These are phyloP conservation scores for Corythornis madagascariensis DNA, from an alignment of 2,113 vertebrate genomes.

Conservation along the genomic window DNA sequence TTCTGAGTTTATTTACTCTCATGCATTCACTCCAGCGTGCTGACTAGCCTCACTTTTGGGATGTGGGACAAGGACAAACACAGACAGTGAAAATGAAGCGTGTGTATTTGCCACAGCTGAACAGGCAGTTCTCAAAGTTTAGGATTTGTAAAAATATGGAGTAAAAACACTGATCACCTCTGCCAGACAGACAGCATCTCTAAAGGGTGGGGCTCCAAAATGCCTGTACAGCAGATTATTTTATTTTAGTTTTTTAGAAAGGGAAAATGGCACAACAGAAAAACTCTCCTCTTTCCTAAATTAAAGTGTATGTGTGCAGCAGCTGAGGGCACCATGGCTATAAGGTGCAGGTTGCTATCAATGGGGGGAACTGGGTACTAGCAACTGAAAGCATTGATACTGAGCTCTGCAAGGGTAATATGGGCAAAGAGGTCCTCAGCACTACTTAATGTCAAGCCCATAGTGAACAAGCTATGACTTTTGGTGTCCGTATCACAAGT, in stretches of 20 bases:
- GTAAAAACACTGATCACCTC: not conserved
- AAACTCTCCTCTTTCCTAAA: not conserved
- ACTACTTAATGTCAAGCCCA: rapidly evolving
- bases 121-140: conserved; percentile 12
- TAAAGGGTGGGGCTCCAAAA: not conserved
- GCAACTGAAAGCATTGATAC: not conserved
- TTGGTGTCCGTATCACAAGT: not conserved
- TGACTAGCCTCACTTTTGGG: conserved; percentile 30
- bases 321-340: not conserved
- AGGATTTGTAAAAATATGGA: conserved; percentile 1
- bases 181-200: conserved; percentile 17
- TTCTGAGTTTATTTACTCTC: conserved; percentile 31
- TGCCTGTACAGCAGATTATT: not conserved
- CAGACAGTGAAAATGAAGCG: conserved; percentile 3
- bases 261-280: not conserved
- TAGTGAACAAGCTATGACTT: not conserved
- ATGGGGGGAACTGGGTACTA: rapidly evolving
- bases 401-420: not conserved
- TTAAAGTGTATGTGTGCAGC: not conserved
- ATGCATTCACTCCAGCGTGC: not conserved
- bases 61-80: conserved; percentile 25
- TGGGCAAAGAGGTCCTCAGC: not conserved
- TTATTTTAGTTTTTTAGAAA: conserved; percentile 8
- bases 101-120: conserved; percentile 29
- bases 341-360: not conserved